These are phyloP conservation scores for Papilio glaucus DNA, from an alignment of 1,140 invertebrate species.

Conservation along the genomic window DNA sequence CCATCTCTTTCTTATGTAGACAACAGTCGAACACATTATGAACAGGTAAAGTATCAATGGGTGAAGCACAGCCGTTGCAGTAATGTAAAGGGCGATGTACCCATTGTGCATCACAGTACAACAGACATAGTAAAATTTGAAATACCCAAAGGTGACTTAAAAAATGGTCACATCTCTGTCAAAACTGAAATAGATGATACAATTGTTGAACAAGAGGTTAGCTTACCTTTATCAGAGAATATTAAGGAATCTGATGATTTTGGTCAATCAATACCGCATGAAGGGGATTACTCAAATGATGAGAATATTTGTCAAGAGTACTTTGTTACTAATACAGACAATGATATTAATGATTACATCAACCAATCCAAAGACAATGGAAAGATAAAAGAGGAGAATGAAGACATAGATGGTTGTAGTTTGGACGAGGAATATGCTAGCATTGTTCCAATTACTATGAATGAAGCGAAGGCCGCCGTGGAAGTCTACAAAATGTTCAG, in stretches of 20 bases:
- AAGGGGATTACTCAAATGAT: conserved; percentile 28
- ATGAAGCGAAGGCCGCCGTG: conserved; percentile 65
- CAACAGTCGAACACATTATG: conserved; percentile 51
- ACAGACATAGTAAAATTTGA: conserved; percentile 51
- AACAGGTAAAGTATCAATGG: conserved; percentile 67
- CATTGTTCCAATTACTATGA: conserved; percentile 59
- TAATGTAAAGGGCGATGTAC: conserved; percentile 50
- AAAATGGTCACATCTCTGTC: neutral
- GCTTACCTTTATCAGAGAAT: conserved; percentile 26
- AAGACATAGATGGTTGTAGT: conserved; percentile 59
- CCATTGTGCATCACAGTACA: conserved; percentile 60
- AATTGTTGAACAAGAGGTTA: conserved; percentile 35
- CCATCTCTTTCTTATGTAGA: conserved; percentile 59
- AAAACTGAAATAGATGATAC: conserved; percentile 39
- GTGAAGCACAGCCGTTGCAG: conserved; percentile 51
- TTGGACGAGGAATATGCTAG: conserved; percentile 70
- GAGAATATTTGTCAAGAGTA: conserved; percentile 20
- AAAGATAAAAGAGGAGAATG: conserved; percentile 42
- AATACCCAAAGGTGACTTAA: conserved; percentile 18
- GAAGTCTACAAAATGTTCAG: conserved; percentile 68
- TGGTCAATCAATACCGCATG: conserved; percentile 20
- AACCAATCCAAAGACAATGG: conserved; percentile 11
- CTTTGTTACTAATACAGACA: conserved; percentile 29
- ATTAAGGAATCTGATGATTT: conserved; percentile 41
- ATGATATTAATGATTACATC: conserved; percentile 44